Evolutionary conservation across 1,140 invertebrate species (phyloP).

Genomic region (Sarcophaga bullata): DNA sequence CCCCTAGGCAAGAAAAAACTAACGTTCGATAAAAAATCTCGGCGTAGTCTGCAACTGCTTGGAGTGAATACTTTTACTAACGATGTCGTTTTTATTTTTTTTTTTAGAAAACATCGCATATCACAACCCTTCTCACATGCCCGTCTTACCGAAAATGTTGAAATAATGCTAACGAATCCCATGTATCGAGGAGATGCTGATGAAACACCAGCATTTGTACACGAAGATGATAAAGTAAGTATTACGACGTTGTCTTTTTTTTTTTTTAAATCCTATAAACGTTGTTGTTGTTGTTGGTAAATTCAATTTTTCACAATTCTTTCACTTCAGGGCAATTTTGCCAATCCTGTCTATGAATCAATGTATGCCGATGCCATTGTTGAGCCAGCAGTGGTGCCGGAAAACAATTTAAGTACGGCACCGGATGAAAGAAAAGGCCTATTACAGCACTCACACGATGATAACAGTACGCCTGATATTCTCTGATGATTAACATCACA

Average conservation of each 20-base stretch:
- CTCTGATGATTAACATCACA: slow-evolving; percentile 62
- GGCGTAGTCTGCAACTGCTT: no score
- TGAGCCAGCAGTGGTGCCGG: slow-evolving; percentile 52
- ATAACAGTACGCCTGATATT: slow-evolving; percentile 62
- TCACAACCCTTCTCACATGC: slow-evolving; percentile 79
- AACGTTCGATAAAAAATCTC: no score
- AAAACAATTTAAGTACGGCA: slow-evolving; percentile 57
- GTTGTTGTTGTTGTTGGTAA: background rate
- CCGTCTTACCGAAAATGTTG: slow-evolving; percentile 81
- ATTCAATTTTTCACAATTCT: background rate
- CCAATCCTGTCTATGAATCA: slow-evolving; percentile 86
- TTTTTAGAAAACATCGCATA: slow-evolving; percentile 65
- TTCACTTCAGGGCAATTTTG: slow-evolving; percentile 73
- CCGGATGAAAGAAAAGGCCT: slow-evolving; percentile 62
- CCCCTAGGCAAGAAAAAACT: no score
- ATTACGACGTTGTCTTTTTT: background rate
- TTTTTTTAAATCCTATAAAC: background rate
- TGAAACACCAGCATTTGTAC: slow-evolving; percentile 70
- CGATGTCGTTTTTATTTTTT: no score
- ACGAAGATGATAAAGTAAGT: slow-evolving; percentile 72
- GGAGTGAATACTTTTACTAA: no score
- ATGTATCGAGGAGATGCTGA: slow-evolving; percentile 82
- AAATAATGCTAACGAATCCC: slow-evolving; percentile 79
- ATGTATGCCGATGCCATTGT: slow-evolving; percentile 72
- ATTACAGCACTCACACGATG: slow-evolving; percentile 63